phyloP scores from a whole-genome alignment of 2,797 vertebrate species.

The Galaxias olidus region DNA sequence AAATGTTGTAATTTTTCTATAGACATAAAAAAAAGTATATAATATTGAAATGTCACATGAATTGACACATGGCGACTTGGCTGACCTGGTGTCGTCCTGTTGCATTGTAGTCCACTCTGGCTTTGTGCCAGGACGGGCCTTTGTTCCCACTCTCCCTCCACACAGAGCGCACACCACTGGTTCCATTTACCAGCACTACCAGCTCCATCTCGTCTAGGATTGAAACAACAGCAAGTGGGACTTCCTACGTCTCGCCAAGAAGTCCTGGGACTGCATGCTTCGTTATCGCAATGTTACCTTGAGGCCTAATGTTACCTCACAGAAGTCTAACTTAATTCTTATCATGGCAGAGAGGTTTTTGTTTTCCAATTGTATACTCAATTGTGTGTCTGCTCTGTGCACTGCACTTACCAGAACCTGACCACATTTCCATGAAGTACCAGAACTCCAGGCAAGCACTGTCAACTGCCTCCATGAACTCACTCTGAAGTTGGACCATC shows the following conservation, averaged over 20 bases:
- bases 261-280: no score
- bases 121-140: conserved; percentile 55
- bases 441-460: conserved; percentile 75
- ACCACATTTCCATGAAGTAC: conserved; percentile 37
- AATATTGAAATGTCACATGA: no score
- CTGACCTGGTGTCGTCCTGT: conserved; percentile 67
- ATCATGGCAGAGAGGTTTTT: no score
- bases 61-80: background rate
- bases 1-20: no score
- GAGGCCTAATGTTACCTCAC: no score
- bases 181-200: conserved; percentile 68
- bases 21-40: no score
- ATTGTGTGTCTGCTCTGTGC: no score
- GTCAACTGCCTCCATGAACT: conserved; percentile 62
- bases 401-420: conserved; percentile 14
- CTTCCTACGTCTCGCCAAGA: background rate
- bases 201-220: conserved; percentile 39
- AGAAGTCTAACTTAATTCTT: no score
- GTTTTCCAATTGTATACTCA: no score
- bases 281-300: no score
- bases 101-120: conserved; percentile 67
- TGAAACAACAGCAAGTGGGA: conserved; percentile 20
- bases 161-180: conserved; percentile 48
- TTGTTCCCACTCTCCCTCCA: conserved; percentile 53
- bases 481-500: conserved; percentile 66